phyloP scores from a whole-genome alignment of 1,140 invertebrate species.

The Pectinophora gossypiella region DNA sequence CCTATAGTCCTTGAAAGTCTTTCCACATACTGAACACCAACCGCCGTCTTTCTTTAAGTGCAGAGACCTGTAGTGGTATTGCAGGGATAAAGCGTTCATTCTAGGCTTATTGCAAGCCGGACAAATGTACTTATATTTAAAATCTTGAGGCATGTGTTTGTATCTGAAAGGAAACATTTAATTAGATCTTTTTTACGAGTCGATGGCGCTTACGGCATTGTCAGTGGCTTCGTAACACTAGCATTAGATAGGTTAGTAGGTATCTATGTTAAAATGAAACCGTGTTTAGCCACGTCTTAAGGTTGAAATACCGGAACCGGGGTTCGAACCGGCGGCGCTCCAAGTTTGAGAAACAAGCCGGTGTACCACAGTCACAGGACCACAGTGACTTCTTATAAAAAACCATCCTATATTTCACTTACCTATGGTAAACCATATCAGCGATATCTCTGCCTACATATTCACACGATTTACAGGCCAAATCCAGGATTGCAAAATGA shows the following conservation, averaged over 20 bases:
- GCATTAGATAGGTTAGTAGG: too few relatives aligned
- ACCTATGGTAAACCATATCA: conserved; percentile 45
- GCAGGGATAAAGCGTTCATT: conserved; percentile 7
- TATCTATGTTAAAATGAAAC: too few relatives aligned
- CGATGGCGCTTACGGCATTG: too few relatives aligned
- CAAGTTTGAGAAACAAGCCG: too few relatives aligned
- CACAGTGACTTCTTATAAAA: too few relatives aligned
- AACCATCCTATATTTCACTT: too few relatives aligned
- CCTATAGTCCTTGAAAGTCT: conserved; percentile 24
- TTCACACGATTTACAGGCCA: conserved; percentile 38
- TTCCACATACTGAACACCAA: conserved; percentile 31
- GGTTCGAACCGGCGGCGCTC: too few relatives aligned
- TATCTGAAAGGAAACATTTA: conserved; percentile 24
- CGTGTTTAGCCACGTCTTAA: too few relatives aligned
- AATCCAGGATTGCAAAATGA: conserved; percentile 32
- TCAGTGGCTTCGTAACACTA: too few relatives aligned
- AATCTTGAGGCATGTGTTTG: conserved; percentile 17
- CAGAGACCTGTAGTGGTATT: conserved; percentile 49
- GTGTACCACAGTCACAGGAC: too few relatives aligned
- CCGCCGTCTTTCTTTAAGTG: conserved; percentile 47
- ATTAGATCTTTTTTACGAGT: too few relatives aligned
- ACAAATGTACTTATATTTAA: conserved; percentile 24
- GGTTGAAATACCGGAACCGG: too few relatives aligned
- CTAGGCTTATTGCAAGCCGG: background rate
- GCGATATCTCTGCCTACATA: conserved; percentile 38